Conservation (phyloP, 2,888 invertebrate genomes). For the Apotomis turbidana region DNA sequence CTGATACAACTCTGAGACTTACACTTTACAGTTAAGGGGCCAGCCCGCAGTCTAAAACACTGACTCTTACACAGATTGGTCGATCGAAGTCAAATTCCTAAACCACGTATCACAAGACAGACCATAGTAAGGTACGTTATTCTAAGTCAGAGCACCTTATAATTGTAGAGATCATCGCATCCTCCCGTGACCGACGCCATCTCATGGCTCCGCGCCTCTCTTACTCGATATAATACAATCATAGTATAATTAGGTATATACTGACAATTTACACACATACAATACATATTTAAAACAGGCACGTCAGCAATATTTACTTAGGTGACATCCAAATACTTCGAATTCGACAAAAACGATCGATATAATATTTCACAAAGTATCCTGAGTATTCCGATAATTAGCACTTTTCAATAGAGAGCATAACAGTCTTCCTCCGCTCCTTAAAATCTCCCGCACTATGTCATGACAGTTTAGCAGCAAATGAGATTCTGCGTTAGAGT, state of each 20-base stretch:
- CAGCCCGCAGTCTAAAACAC: conserved; percentile 73
- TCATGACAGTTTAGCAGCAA: conserved; percentile 15
- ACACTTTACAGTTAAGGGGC: conserved; percentile 60
- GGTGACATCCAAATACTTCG: conserved; percentile 37
- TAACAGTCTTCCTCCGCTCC: conserved; percentile 47
- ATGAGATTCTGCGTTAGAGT: conserved; percentile 21
- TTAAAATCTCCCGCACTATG: conserved; percentile 19
- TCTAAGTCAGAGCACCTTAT: conserved; percentile 84
- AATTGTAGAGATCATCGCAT: conserved; percentile 83
- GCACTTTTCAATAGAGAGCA: conserved; percentile 67
- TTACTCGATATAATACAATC: conserved; percentile 71
- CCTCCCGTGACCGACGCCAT: conserved; percentile 72
- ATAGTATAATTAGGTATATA: conserved; percentile 71
- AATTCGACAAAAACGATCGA: conserved; percentile 33
- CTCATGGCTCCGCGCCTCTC: conserved; percentile 75
- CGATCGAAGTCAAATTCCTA: conserved; percentile 73
- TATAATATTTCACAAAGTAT: conserved; percentile 39
- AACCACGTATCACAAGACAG: conserved; percentile 76
- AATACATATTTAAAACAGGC: conserved; percentile 67
- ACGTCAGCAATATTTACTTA: conserved; percentile 57
- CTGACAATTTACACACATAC: conserved; percentile 73
- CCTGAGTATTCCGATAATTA: conserved; percentile 67
- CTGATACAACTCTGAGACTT: conserved; percentile 46
- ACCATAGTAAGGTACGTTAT: conserved; percentile 67
- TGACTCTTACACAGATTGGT: conserved; percentile 75